Conservation (phyloP, 2,888 invertebrate species). For the Diplazon laetatorius region DNA sequence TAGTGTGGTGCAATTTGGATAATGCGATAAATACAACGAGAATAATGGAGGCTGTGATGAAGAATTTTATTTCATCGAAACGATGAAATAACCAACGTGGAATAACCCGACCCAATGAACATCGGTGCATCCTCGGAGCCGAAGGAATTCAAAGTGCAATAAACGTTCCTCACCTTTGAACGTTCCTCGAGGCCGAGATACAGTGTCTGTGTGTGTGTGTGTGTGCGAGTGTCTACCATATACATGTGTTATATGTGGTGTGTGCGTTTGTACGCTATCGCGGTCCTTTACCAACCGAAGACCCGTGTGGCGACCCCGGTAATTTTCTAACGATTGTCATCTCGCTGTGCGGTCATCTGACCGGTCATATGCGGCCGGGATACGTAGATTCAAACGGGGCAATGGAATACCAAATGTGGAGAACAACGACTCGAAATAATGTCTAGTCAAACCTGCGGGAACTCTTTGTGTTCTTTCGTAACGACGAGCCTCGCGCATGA, state of each 20-base stretch:
- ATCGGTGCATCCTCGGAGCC: slow-evolving; percentile 1
- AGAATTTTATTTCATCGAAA: slow-evolving; percentile 9
- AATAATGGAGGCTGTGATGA: neutral
- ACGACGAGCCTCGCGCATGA: neutral
- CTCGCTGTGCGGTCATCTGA: slow-evolving; percentile 10
- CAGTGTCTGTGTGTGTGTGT: slow-evolving; percentile 13
- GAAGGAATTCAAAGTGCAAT: slow-evolving; percentile 55
- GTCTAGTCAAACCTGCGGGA: slow-evolving; percentile 1
- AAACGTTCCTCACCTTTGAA: slow-evolving; percentile 56
- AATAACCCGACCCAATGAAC: slow-evolving; percentile 28
- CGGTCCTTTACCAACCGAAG: slow-evolving; percentile 31
- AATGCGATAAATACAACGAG: slow-evolving; percentile 1
- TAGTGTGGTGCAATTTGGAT: slow-evolving; percentile 12
- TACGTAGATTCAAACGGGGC: neutral
- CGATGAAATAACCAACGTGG: neutral
- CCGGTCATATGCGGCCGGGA: slow-evolving; percentile 1
- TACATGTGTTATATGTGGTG: slow-evolving; percentile 1
- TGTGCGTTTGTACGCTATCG: slow-evolving; percentile 17
- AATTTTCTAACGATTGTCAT: slow-evolving; percentile 40
- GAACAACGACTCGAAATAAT: slow-evolving; percentile 13
- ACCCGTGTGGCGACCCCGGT: slow-evolving; percentile 21
- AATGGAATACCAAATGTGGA: neutral
- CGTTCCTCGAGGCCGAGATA: slow-evolving; percentile 48
- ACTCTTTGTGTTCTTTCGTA: neutral
- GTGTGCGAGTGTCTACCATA: too few species aligned